Evolutionary conservation across 2,888 invertebrate genomes (phyloP), one percentile per base, ranked within the genome.

Genomic region (Serrognathus titanus): DNA sequence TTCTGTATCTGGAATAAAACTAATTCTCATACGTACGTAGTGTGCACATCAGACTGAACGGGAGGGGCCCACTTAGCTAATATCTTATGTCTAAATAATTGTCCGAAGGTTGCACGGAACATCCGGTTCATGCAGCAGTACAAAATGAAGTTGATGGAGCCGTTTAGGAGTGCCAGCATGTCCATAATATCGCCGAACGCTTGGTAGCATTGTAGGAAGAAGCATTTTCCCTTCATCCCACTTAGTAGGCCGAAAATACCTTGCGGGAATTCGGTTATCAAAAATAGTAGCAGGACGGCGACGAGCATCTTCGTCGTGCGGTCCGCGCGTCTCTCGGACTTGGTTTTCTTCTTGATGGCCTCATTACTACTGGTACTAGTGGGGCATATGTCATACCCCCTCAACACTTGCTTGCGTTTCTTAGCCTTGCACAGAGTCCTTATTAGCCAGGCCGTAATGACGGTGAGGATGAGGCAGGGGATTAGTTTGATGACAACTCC

Each of bases 81-180:
- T 35, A 85, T 82, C 56, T 81, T 82, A n/a, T 85, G 85, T 56
- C 62, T 62, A 57, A 93, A 86, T 67, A 92, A 77, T 69, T 86
- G 83, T 9, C 85, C 81, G 73, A 90, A 92, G 1, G 90, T 90
- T 65, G 85, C 85, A 11, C 97, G 83, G 76, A 97, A 97, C 81
- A 95, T 95, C 61, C 91, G 84, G 60, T 94, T 94, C 96, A 97
- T 96, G 51, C 91, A 84, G 71, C 95, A 96, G 75, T 96, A 97
- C 43, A 97, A 82, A 53, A 96, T 89, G 72, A 97, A 97, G 77
- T 95, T 97, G 57, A 96, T 90, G 0, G 94, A 91, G 7, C 94
- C 93, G 76, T 96, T 97, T 66, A 94, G 79, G 56, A 97, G 82
- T 0, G 96, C 95, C 70, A 95, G 77, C 58, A 94, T 86, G 78